phyloP scores from a whole-genome alignment of 2,888 invertebrate genomes.

The Minunthozetes semirufus region DNA sequence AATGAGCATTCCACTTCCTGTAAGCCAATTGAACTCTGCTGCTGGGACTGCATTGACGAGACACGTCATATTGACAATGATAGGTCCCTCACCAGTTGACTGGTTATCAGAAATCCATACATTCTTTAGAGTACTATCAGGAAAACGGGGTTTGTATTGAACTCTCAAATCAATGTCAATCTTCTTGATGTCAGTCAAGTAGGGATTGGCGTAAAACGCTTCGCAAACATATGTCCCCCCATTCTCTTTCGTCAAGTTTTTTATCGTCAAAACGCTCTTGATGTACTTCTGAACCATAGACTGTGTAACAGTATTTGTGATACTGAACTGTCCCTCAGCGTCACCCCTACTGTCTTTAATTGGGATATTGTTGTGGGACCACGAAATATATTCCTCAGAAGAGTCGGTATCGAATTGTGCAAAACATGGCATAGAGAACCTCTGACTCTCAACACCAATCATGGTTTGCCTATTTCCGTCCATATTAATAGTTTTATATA shows the following conservation, averaged over 20 bases:
- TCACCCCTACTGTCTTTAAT: not conserved
- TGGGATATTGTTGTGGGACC: not conserved
- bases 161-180: slow-evolving; percentile 22
- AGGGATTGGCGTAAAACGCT: slow-evolving; percentile 12
- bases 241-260: slow-evolving; percentile 28
- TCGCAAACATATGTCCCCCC: slow-evolving; percentile 25
- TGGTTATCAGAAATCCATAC: slow-evolving; percentile 27
- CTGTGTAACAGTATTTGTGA: not conserved
- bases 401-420: not conserved
- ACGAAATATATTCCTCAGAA: not conserved
- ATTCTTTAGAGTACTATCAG: slow-evolving; percentile 25
- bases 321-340: not conserved
- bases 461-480: not conserved
- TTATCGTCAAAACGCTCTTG: not conserved
- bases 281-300: not conserved
- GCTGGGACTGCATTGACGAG: slow-evolving; percentile 34
- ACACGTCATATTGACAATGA: slow-evolving; percentile 31
- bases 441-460: not conserved
- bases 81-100: slow-evolving; percentile 18
- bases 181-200: slow-evolving; percentile 23
- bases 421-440: not conserved
- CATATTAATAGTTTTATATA: not conserved
- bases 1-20: not conserved
- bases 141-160: slow-evolving; percentile 29
- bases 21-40: slow-evolving; percentile 9